Evolutionary conservation across 2,113 vertebrate species (phyloP).

Genomic region (Neoarius graeffei): DNA sequence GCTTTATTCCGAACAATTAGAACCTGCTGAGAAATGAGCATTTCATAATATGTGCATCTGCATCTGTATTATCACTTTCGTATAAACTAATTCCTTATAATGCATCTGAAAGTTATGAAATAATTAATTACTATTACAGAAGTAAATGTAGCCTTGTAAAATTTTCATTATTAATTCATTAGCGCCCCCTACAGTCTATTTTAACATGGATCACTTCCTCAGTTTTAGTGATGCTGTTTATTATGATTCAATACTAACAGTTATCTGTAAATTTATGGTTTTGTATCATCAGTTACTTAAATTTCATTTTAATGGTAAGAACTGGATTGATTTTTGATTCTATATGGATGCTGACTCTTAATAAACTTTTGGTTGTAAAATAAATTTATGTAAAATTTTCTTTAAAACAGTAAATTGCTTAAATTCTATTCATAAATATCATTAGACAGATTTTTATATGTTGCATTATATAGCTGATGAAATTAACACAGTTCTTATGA

Average conservation of each 20-base stretch:
- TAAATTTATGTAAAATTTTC: background rate
- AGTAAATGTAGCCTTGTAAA: too few relatives aligned
- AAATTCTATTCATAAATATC: background rate
- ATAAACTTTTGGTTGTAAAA: background rate
- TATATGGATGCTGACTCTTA: background rate
- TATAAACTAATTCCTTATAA: background rate
- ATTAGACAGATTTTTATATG: background rate
- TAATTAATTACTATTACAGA: background rate
- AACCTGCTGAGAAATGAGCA: background rate
- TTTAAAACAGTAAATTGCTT: background rate
- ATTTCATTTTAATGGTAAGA: background rate
- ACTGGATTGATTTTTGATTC: background rate
- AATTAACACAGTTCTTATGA: background rate
- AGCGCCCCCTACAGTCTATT: constrained; percentile 6
- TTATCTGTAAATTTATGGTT: background rate
- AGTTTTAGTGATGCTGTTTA: background rate
- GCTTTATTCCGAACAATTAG: background rate
- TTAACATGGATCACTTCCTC: background rate
- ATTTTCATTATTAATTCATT: background rate
- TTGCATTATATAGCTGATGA: background rate
- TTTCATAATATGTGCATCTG: background rate
- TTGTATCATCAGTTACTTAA: background rate
- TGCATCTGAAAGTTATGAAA: background rate
- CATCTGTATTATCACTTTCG: background rate
- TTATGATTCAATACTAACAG: background rate